phyloP scores from a whole-genome alignment of 1,140 invertebrate genomes.

The Cheumatopsyche charites region DNA sequence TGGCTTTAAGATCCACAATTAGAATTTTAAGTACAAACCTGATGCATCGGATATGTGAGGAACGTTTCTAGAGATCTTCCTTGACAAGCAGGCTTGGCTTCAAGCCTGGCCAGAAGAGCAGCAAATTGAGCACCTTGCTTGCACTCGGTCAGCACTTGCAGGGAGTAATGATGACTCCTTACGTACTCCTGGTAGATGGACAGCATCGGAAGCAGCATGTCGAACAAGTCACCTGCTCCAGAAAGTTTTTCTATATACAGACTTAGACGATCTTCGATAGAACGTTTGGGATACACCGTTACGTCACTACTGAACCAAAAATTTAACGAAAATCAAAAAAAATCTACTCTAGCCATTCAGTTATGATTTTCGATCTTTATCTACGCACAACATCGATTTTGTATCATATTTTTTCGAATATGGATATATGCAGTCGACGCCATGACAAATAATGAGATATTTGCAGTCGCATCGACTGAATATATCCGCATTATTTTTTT shows the following conservation, averaged over 20 bases:
- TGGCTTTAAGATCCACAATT: too few species aligned
- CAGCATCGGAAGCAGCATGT: slow-evolving; percentile 92
- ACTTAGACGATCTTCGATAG: slow-evolving; percentile 41
- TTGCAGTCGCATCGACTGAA: too few species aligned
- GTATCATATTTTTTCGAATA: neutral
- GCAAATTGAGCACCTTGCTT: slow-evolving; percentile 87
- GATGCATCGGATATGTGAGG: slow-evolving; percentile 94
- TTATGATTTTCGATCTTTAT: neutral
- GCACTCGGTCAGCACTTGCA: slow-evolving; percentile 94
- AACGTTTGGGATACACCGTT: neutral
- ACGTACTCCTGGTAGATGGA: slow-evolving; percentile 96
- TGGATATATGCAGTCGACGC: neutral
- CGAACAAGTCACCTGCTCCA: slow-evolving; percentile 85
- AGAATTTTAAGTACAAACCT: slow-evolving; percentile 65
- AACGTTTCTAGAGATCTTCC: slow-evolving; percentile 87
- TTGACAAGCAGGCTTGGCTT: slow-evolving; percentile 86
- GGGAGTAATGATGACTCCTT: slow-evolving; percentile 90
- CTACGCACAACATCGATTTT: neutral
- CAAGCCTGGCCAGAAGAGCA: slow-evolving; percentile 78
- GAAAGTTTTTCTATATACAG: slow-evolving; percentile 49
- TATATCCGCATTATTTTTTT: slow-evolving; percentile 13
- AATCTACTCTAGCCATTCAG: neutral
- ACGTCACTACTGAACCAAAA: slow-evolving; percentile 39
- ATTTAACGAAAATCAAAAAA: slow-evolving; percentile 30
- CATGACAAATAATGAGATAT: neutral